phyloP scores from a whole-genome alignment of 2,113 vertebrate species.

The Forbesichthys agassizii region DNA sequence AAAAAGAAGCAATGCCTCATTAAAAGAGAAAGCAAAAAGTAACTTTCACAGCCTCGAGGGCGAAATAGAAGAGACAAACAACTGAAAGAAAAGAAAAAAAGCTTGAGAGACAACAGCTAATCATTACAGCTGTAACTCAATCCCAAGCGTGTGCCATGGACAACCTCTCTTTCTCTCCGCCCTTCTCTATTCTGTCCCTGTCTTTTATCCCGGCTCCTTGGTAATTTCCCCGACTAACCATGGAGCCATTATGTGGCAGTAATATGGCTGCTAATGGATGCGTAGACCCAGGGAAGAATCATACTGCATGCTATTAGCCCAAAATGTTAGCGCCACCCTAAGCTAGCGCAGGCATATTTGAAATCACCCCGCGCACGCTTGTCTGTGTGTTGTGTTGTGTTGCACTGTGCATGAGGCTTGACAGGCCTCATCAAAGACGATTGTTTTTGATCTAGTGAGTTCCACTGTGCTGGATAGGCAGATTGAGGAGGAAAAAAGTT shows the following conservation, averaged over 20 bases:
- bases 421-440: slow-evolving; percentile 4
- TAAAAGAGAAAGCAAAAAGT: slow-evolving; percentile 64
- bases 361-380: slow-evolving; percentile 49
- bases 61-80: slow-evolving; percentile 51
- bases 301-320: slow-evolving; percentile 67
- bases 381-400: slow-evolving; percentile 11
- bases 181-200: slow-evolving; percentile 35
- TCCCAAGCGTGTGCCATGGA: slow-evolving; percentile 60
- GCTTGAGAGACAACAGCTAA: slow-evolving; percentile 71
- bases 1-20: slow-evolving; percentile 61
- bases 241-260: slow-evolving; percentile 78
- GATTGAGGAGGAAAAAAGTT: background rate
- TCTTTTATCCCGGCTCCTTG: slow-evolving; percentile 49
- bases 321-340: slow-evolving; percentile 52
- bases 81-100: slow-evolving; percentile 53
- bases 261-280: slow-evolving; percentile 77
- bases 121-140: slow-evolving; percentile 77
- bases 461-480: slow-evolving; percentile 2
- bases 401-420: background rate
- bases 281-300: slow-evolving; percentile 66
- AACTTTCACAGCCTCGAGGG: slow-evolving; percentile 52
- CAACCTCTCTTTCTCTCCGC: slow-evolving; percentile 44
- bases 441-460: slow-evolving; percentile 7
- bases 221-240: slow-evolving; percentile 70
- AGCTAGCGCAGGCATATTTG: slow-evolving; percentile 63